Evolutionary conservation across 1,140 invertebrate species (phyloP).

Genomic region (Drosophila arizonae): DNA sequence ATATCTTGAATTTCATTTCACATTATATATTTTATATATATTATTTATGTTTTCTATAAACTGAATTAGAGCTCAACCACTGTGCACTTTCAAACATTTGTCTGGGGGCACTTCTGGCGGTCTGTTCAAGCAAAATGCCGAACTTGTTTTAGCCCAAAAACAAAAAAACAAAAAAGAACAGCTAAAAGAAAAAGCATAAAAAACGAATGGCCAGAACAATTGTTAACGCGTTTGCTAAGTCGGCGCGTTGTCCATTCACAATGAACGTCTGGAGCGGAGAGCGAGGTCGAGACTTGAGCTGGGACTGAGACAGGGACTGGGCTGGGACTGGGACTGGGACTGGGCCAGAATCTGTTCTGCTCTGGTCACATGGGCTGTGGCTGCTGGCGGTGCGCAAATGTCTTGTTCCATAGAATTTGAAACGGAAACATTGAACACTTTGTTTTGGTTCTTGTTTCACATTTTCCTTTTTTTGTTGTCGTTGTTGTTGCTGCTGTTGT

Average conservation of each 20-base stretch:
- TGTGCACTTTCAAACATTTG: conserved; percentile 33
- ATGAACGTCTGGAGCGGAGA: conserved; percentile 31
- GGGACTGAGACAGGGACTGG: not conserved
- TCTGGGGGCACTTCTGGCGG: conserved; percentile 47
- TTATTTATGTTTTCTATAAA: no score
- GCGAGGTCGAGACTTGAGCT: not conserved
- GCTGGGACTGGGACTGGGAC: not conserved
- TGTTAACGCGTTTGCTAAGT: conserved; percentile 68
- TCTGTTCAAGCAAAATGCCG: conserved; percentile 62
- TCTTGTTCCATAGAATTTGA: conserved; percentile 81
- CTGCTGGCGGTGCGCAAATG: conserved; percentile 61
- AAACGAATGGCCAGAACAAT: conserved; percentile 69
- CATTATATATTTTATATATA: no score
- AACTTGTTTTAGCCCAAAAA: conserved; percentile 63
- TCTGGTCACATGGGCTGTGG: conserved; percentile 29
- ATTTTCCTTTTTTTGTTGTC: conserved; percentile 49
- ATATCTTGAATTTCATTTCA: no score
- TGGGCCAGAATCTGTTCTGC: conserved; percentile 22
- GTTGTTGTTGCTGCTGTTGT: conserved; percentile 23
- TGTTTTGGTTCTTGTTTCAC: conserved; percentile 80
- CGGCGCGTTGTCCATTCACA: conserved; percentile 58
- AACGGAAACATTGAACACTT: conserved; percentile 81
- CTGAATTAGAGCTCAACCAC: conserved; percentile 7
- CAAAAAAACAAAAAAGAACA: no score
- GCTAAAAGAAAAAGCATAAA: conserved; percentile 1